Evolutionary conservation across 2,113 vertebrate species (phyloP).

Genomic region (Eulemur rufifrons): DNA sequence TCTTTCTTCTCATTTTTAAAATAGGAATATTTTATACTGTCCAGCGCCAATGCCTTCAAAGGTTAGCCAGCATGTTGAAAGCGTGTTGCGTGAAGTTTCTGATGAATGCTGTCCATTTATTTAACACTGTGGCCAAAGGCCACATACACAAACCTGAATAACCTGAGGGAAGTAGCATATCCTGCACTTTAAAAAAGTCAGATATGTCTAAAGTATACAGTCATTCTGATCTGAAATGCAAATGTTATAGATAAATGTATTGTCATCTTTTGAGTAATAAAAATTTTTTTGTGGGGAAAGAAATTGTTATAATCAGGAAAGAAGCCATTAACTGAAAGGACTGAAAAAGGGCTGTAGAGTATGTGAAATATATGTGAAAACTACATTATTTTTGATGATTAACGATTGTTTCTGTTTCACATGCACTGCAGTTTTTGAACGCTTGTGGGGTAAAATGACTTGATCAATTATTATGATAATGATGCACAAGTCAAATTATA

Average conservation of each 20-base stretch:
- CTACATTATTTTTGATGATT: conserved; percentile 7
- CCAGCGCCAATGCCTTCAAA: background rate
- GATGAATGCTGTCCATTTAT: conserved; percentile 33
- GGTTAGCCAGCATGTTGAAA: background rate
- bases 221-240: conserved; percentile 30
- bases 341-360: background rate
- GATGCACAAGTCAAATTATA: conserved; percentile 78
- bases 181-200: conserved; percentile 36
- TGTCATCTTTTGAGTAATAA: conserved; percentile 33
- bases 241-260: conserved; percentile 35
- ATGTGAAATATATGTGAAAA: background rate
- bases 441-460: conserved; percentile 73
- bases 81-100: background rate
- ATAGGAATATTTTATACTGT: background rate
- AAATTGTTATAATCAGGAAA: background rate
- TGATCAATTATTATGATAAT: conserved; percentile 81
- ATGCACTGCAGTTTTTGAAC: conserved; percentile 37
- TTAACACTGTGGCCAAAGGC: conserved; percentile 3
- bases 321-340: background rate
- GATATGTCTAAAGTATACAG: background rate
- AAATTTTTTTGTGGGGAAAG: background rate
- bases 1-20: background rate
- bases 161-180: background rate
- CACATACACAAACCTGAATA: background rate
- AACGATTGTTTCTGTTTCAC: conserved; percentile 45